Evolutionary conservation across 2,888 invertebrate species (phyloP).

Genomic region (Anaspis maculata): DNA sequence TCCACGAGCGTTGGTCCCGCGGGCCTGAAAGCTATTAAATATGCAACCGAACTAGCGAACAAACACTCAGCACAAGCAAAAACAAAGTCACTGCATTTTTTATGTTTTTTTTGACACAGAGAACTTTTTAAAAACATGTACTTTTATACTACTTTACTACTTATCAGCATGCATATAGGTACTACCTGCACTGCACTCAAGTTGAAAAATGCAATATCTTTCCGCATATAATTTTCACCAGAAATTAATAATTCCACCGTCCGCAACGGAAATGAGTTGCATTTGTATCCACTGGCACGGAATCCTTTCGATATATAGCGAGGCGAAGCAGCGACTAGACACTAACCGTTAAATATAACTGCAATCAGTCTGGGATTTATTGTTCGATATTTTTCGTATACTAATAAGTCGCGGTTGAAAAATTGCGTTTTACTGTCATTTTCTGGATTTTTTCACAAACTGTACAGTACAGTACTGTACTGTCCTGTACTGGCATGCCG

Average conservation of each 20-base stretch:
- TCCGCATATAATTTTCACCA: conserved; percentile 22
- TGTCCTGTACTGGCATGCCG: no score
- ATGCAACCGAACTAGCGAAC: conserved; percentile 25
- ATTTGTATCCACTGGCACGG: conserved; percentile 20
- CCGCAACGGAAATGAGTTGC: conserved; percentile 20
- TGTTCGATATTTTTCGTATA: no score
- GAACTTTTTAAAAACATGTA: conserved; percentile 24
- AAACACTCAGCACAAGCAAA: conserved; percentile 26
- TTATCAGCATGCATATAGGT: conserved; percentile 23
- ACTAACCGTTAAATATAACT: conserved; percentile 10
- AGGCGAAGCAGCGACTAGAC: conserved; percentile 8
- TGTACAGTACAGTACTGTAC: no score
- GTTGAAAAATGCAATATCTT: conserved; percentile 15
- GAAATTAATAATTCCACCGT: conserved; percentile 22
- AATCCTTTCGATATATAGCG: conserved; percentile 16
- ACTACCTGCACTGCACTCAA: conserved; percentile 19
- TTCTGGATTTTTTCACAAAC: no score
- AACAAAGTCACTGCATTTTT: conserved; percentile 26
- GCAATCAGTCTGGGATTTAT: no score
- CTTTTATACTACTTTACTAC: conserved; percentile 20
- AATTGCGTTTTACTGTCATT: no score
- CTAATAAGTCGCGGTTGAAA: no score
- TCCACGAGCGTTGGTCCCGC: conserved; percentile 14
- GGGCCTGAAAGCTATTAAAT: conserved; percentile 23
- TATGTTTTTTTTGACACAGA: conserved; percentile 30